Conservation (phyloP, 2,888 invertebrate genomes). For the Phanerotoma sp. region DNA sequence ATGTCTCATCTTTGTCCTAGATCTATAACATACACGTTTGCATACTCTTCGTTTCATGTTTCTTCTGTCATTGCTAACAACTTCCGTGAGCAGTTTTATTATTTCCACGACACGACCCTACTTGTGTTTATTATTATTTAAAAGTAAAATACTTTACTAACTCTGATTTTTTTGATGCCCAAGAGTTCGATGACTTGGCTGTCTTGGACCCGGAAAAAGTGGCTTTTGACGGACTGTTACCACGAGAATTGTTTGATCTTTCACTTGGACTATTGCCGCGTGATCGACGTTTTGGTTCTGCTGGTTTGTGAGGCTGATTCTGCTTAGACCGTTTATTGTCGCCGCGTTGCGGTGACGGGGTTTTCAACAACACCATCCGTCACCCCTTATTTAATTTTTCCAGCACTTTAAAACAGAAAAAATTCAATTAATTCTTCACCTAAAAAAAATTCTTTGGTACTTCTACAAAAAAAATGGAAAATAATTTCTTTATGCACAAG, state of each 20-base stretch:
- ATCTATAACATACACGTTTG: slow-evolving; percentile 24
- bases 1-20: slow-evolving; percentile 31
- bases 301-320: slow-evolving; percentile 14
- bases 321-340: slow-evolving; percentile 33
- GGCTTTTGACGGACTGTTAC: slow-evolving; percentile 50
- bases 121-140: neutral
- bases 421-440: neutral
- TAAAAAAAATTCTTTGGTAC: too few relatives aligned
- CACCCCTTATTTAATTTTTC: slow-evolving; percentile 31
- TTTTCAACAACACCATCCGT: slow-evolving; percentile 52
- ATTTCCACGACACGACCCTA: neutral
- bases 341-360: slow-evolving; percentile 45
- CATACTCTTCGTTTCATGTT: neutral
- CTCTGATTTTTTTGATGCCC: slow-evolving; percentile 40
- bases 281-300: slow-evolving; percentile 34
- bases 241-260: slow-evolving; percentile 45
- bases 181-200: slow-evolving; percentile 42
- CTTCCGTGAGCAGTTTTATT: neutral
- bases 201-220: slow-evolving; percentile 13
- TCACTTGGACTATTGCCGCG: slow-evolving; percentile 47
- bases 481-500: too few relatives aligned
- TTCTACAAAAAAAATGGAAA: neutral
- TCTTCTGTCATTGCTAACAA: neutral
- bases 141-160: slow-evolving; percentile 6
- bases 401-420: neutral